Evolutionary conservation across 92 coral and sea anemone species (phyloP).

Genomic region (Palythoa grandis): DNA sequence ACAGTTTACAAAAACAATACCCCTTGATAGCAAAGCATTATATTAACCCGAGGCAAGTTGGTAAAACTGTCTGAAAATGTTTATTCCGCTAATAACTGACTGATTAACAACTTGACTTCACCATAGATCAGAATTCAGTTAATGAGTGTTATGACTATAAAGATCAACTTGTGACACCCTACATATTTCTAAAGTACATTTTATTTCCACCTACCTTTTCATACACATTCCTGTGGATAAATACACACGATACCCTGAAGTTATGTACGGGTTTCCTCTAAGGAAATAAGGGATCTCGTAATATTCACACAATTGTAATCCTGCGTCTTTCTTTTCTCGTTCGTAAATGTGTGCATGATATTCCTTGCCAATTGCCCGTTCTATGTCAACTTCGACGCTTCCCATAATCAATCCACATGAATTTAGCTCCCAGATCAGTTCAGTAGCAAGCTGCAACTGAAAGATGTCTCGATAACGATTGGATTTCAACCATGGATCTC

Average conservation of each 20-base stretch:
- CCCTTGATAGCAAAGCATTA: too few species aligned
- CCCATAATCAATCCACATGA: conserved; percentile 6
- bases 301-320: conserved; percentile 76
- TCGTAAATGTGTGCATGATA: conserved; percentile 13
- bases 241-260: conserved; percentile 93
- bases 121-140: too few species aligned
- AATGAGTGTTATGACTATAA: too few species aligned
- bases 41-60: too few species aligned
- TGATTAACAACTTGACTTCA: too few species aligned
- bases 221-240: conserved; percentile 78
- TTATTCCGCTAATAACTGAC: too few species aligned
- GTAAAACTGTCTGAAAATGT: too few species aligned
- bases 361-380: conserved; percentile 34
- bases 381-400: conserved; percentile 40
- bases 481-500: neutral
- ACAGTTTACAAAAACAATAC: too few species aligned
- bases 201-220: conserved; percentile 64
- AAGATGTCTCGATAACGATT: conserved; percentile 16
- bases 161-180: too few species aligned
- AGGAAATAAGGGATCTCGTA: conserved; percentile 93
- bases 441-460: conserved; percentile 13
- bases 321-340: conserved; percentile 32
- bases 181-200: neutral
- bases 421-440: neutral
- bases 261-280: conserved; percentile 92